Evolutionary conservation across 2,797 vertebrate species (phyloP).

Genomic region (Glyptemys insculpta): DNA sequence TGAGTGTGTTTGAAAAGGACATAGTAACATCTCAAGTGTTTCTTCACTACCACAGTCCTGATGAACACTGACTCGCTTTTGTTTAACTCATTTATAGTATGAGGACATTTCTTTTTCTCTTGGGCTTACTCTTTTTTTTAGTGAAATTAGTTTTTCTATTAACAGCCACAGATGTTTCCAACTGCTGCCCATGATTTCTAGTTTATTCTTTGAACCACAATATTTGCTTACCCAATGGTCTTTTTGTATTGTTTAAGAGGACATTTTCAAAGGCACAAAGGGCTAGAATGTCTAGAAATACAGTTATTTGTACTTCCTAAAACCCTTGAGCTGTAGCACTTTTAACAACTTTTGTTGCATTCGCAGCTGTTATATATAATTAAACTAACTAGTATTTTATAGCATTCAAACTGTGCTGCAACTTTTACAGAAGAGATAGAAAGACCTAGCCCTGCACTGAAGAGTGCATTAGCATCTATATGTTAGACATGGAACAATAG

Average conservation of each 20-base stretch:
- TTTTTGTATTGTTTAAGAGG: neutral
- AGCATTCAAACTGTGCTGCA: neutral
- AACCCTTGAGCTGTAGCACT: neutral
- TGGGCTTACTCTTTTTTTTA: constrained; percentile 22
- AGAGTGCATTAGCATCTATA: neutral
- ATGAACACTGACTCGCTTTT: constrained; percentile 44
- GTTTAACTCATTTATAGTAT: constrained; percentile 31
- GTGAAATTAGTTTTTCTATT: constrained; percentile 32
- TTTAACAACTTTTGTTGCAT: neutral
- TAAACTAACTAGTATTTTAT: neutral
- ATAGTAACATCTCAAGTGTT: constrained; percentile 54
- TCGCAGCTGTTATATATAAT: neutral
- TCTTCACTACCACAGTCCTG: constrained; percentile 43
- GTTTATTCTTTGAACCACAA: constrained; percentile 20
- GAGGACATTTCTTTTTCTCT: constrained; percentile 15
- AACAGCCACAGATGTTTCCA: constrained; percentile 8
- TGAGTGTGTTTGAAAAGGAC: constrained; percentile 52
- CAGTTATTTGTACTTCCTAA: neutral
- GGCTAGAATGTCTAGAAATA: neutral
- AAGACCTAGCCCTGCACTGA: neutral
- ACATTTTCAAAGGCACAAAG: neutral
- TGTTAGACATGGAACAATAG: neutral
- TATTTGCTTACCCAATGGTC: neutral
- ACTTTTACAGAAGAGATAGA: neutral
- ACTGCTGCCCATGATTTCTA: neutral